phyloP scores from a whole-genome alignment of 2,888 invertebrate genomes.

The Lacanobia wlatinum region DNA sequence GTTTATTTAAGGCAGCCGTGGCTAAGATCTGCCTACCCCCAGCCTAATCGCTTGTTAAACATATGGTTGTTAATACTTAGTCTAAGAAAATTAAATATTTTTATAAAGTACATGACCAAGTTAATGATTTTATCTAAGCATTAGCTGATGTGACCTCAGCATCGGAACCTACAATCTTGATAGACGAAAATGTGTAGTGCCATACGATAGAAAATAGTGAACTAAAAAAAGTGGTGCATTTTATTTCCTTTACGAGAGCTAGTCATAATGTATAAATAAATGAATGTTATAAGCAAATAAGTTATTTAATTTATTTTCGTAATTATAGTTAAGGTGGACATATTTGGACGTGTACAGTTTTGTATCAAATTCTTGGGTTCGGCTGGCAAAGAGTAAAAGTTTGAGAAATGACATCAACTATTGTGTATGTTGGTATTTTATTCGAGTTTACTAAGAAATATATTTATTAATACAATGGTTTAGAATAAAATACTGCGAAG shows the following conservation, averaged over 20 bases:
- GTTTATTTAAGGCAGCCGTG: conserved; percentile 48
- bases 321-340: conserved; percentile 56
- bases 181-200: conserved; percentile 76
- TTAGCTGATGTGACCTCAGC: conserved; percentile 60
- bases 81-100: conserved; percentile 84
- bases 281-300: conserved; percentile 70
- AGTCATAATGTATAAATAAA: conserved; percentile 83
- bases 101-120: conserved; percentile 85
- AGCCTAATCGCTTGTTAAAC: conserved; percentile 70
- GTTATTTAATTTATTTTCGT: conserved; percentile 76
- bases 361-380: conserved; percentile 33
- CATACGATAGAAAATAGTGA: conserved; percentile 75
- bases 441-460: not conserved
- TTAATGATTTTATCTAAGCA: conserved; percentile 75
- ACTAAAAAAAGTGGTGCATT: conserved; percentile 83
- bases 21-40: conserved; percentile 45
- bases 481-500: not conserved
- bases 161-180: conserved; percentile 60
- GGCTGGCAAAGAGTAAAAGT: conserved; percentile 7
- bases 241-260: conserved; percentile 83
- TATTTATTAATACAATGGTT: not conserved
- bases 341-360: conserved; percentile 44
- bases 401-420: conserved; percentile 48
- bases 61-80: conserved; percentile 75
- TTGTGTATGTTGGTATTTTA: not conserved